These are phyloP conservation scores for Ormyrus rosae DNA, from an alignment of 2,888 invertebrate genomes.

Conservation along the genomic window DNA sequence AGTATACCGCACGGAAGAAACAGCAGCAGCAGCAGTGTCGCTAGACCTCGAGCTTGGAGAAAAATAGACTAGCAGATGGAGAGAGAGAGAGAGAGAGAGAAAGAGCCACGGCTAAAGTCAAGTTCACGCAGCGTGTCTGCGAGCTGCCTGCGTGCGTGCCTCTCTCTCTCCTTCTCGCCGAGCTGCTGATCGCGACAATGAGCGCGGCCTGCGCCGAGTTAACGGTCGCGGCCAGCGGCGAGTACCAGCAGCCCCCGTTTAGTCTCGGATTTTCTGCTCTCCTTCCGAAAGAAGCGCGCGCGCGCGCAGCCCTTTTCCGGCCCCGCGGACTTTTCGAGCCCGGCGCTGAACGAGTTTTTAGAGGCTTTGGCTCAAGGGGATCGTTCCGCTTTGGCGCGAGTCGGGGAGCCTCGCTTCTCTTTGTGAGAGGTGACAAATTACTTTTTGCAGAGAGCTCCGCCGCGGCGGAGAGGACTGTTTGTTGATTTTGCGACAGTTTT, in stretches of 20 bases:
- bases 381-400: no score
- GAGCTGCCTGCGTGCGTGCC: neutral
- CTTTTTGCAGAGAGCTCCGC: neutral
- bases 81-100: neutral
- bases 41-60: neutral
- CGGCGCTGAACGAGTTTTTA: no score
- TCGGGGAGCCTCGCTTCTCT: no score
- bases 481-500: no score
- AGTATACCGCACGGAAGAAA: no score
- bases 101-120: conserved; percentile 4
- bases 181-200: neutral
- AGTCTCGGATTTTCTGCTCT: conserved; percentile 18
- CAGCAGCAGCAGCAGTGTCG: neutral
- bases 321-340: no score
- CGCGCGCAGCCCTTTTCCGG: neutral
- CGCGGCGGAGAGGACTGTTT: no score
- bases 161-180: neutral
- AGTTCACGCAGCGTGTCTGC: conserved; percentile 6
- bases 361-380: no score
- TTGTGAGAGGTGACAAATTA: no score
- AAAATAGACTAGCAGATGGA: neutral
- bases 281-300: neutral
- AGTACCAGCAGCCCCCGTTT: neutral
- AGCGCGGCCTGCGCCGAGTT: conserved; percentile 14
- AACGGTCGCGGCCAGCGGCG: conserved; percentile 4